phyloP scores from a whole-genome alignment of 1,140 invertebrate species.

The Drosophila teissieri region DNA sequence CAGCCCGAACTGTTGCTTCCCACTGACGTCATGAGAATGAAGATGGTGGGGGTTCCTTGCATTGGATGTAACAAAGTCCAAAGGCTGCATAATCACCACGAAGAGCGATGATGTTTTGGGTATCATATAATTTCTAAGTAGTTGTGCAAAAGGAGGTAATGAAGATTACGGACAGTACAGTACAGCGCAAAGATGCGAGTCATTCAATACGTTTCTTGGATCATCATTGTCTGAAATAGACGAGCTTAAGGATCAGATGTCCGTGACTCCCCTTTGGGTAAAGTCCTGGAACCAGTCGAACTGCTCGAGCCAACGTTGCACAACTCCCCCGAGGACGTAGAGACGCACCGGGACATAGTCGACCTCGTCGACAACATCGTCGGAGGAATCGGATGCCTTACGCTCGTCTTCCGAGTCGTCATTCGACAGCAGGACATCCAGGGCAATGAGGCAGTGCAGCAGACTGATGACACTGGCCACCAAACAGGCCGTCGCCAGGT shows the following conservation, averaged over 20 bases:
- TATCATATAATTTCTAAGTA: not conserved
- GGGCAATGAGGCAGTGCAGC: conserved; percentile 43
- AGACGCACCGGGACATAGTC: conserved; percentile 51
- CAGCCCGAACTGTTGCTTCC: conserved; percentile 53
- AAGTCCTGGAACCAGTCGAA: conserved; percentile 50
- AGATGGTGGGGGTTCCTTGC: conserved; percentile 8
- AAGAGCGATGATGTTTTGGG: not conserved
- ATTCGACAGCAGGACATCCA: conserved; percentile 52
- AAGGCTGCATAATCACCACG: conserved; percentile 4
- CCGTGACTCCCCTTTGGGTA: not conserved
- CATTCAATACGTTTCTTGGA: too few species aligned
- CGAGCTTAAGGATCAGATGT: not conserved
- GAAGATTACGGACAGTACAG: too few species aligned
- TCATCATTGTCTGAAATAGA: too few species aligned
- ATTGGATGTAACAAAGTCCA: not conserved
- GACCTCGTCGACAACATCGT: not conserved
- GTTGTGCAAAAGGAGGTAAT: not conserved
- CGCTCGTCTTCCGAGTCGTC: not conserved
- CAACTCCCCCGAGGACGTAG: conserved; percentile 25
- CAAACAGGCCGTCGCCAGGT: conserved; percentile 33
- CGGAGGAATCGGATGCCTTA: not conserved
- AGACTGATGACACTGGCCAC: conserved; percentile 30
- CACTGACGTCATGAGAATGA: conserved; percentile 43
- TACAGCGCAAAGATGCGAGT: too few species aligned
- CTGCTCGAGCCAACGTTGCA: conserved; percentile 21